Percentiles rank a stretch among this genome's conserved stretches.
These are phyloP conservation scores for Anoura caudifer DNA, from an alignment of 2,113 vertebrate species.

Conservation along the genomic window DNA sequence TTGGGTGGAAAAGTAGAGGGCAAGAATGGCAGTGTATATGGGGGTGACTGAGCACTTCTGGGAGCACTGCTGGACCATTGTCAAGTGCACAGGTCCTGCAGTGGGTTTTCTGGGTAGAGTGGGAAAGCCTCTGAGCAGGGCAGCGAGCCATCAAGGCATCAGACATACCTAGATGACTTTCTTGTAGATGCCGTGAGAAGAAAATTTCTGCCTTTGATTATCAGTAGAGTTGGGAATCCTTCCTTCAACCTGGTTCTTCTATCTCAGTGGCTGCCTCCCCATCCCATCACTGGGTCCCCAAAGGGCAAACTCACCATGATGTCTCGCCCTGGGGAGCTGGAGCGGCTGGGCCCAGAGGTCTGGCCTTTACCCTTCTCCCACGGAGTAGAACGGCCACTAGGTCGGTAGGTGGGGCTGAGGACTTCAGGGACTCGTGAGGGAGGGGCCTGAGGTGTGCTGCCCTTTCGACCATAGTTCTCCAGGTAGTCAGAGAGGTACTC, in stretches of 20 bases:
- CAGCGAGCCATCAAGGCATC: not conserved
- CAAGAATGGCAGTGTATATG: not conserved
- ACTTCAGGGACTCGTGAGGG: slow-evolving; percentile 59
- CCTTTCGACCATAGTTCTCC: slow-evolving; percentile 74
- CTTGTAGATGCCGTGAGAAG: not conserved
- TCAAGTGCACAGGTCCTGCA: not conserved
- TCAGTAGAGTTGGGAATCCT: not conserved
- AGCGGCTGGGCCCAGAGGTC: slow-evolving; percentile 23
- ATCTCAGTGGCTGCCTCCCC: not conserved
- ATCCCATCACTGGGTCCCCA: not conserved
- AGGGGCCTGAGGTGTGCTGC: not conserved
- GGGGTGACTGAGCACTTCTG: not conserved
- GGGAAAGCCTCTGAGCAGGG: not conserved
- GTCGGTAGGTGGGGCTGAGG: slow-evolving; percentile 73
- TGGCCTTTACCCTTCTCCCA: slow-evolving; percentile 79
- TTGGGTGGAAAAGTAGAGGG: not conserved
- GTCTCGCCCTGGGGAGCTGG: slow-evolving; percentile 46
- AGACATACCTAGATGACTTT: not conserved
- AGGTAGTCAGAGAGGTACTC: slow-evolving; percentile 78
- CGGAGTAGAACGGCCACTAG: slow-evolving; percentile 76
- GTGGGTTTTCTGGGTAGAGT: not conserved
- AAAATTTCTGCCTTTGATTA: not conserved
- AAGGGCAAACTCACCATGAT: slow-evolving; percentile 70
- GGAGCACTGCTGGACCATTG: not conserved
- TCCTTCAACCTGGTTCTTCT: not conserved